Percentiles rank a stretch among this genome's conserved stretches.
phyloP scores from a whole-genome alignment of 2,797 vertebrate genomes.

The Borostomias antarcticus region DNA sequence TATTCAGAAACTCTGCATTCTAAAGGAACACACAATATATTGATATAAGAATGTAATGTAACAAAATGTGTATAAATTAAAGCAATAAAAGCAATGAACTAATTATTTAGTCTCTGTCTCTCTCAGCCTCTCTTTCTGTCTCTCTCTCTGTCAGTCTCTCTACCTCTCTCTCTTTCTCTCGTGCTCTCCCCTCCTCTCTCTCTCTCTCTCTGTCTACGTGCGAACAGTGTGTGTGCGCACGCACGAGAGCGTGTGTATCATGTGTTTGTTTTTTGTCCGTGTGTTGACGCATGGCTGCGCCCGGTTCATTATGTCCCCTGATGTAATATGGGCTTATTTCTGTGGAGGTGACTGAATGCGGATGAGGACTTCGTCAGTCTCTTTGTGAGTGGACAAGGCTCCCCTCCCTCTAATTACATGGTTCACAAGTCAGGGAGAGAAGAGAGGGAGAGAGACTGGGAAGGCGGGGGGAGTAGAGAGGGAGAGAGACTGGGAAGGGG shows the following conservation, averaged over 20 bases:
- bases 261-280: neutral
- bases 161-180: too few species aligned
- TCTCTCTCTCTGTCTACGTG: too few species aligned
- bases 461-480: neutral
- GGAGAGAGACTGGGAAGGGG: too few species aligned
- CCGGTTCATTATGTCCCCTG: slow-evolving; percentile 3
- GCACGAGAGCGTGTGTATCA: neutral
- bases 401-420: slow-evolving; percentile 19
- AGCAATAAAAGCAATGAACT: too few species aligned
- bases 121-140: too few species aligned
- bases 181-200: too few species aligned
- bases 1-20: too few species aligned
- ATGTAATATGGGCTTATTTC: neutral
- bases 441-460: neutral
- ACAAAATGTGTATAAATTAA: too few species aligned
- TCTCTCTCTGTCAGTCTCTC: too few species aligned
- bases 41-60: too few species aligned
- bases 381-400: slow-evolving; percentile 5
- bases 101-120: too few species aligned
- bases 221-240: too few species aligned
- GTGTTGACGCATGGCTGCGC: neutral
- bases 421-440: slow-evolving; percentile 1
- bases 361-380: neutral
- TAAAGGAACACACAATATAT: neutral
- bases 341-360: neutral